phyloP scores from a whole-genome alignment of 2,888 invertebrate species.

The Cyclophora albipunctata region DNA sequence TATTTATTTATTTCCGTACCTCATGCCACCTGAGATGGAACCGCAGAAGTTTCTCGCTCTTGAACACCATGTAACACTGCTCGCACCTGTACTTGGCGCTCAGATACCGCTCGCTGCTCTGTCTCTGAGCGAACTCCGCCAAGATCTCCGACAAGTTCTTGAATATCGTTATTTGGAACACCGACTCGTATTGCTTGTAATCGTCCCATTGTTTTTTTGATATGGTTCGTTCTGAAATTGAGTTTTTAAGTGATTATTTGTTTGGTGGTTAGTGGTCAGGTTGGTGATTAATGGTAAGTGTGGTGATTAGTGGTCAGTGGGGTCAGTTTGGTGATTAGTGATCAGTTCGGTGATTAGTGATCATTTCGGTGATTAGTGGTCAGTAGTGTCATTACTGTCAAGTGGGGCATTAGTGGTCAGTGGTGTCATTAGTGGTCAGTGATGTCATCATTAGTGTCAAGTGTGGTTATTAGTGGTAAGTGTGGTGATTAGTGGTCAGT shows the following conservation, averaged over 20 bases:
- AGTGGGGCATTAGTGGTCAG: too few relatives aligned
- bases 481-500: too few relatives aligned
- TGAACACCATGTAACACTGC: slow-evolving; percentile 3
- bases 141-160: not conserved
- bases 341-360: too few relatives aligned
- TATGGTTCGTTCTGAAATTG: not conserved
- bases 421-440: too few relatives aligned
- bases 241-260: not conserved
- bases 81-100: slow-evolving; percentile 6
- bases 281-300: too few relatives aligned
- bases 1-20: slow-evolving; percentile 1
- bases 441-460: too few relatives aligned
- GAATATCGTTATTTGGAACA: slow-evolving; percentile 3
- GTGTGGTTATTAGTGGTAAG: too few relatives aligned
- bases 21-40: slow-evolving; percentile 4
- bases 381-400: too few relatives aligned
- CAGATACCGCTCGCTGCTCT: not conserved
- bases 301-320: too few relatives aligned
- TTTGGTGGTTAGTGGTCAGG: not conserved
- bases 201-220: not conserved
- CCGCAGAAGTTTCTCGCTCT: slow-evolving; percentile 2
- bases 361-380: too few relatives aligned
- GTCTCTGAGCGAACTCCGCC: slow-evolving; percentile 6
- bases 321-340: too few relatives aligned
- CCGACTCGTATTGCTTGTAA: not conserved